A percentile compares a stretch with the other conserved stretches of the same genome.
Conservation (phyloP, 2,113 vertebrate species). For the Labeo catla region DNA sequence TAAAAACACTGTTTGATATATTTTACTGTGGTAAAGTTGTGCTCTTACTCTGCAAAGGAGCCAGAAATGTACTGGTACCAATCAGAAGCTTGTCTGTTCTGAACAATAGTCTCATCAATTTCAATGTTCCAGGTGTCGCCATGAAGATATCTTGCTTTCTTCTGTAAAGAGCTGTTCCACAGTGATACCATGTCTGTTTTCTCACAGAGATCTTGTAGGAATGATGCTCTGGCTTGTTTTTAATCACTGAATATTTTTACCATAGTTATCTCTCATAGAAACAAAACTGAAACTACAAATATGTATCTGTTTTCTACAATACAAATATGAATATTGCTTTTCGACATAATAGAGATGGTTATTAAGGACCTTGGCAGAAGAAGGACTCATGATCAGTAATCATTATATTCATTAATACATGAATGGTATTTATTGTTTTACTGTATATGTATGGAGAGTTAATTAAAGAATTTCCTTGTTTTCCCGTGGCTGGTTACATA, state of each 20-base stretch:
- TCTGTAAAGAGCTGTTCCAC: conserved; percentile 59
- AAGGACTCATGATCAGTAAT: no score
- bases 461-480: no score
- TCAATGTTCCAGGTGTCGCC: conserved; percentile 60
- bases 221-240: background rate
- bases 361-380: no score
- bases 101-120: conserved; percentile 60
- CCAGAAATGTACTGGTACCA: conserved; percentile 66
- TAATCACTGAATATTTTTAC: background rate
- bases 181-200: conserved; percentile 53
- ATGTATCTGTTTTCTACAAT: background rate
- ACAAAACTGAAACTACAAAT: conserved; percentile 38
- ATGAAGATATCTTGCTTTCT: conserved; percentile 6
- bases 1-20: no score
- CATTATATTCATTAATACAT: no score
- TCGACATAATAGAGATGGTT: no score
- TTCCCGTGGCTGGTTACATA: no score
- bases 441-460: no score
- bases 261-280: background rate
- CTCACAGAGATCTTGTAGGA: background rate
- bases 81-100: rapidly evolving
- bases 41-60: conserved; percentile 66
- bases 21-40: background rate
- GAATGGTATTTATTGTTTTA: no score
- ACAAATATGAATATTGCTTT: background rate